Conservation (phyloP, 2,888 invertebrate species). For the Laspeyria flexula region DNA sequence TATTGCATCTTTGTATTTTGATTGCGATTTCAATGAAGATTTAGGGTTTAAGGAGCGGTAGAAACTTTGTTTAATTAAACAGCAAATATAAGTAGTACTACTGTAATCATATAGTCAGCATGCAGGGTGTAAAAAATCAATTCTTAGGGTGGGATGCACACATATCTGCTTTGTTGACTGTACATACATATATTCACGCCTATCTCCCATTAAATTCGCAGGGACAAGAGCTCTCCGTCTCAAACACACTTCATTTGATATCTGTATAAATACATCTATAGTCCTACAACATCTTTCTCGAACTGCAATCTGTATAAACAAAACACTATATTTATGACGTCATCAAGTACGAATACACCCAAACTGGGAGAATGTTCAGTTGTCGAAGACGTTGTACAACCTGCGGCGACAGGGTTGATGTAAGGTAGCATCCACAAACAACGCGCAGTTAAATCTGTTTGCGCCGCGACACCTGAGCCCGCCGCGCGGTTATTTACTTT, state of each 20-base stretch:
- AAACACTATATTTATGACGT: background rate
- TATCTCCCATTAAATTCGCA: too few relatives aligned
- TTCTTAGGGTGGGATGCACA: too few relatives aligned
- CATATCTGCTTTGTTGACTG: too few relatives aligned
- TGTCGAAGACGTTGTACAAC: conserved; percentile 6
- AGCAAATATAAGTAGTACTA: background rate
- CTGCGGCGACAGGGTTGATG: conserved; percentile 20
- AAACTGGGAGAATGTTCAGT: background rate
- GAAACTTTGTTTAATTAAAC: background rate
- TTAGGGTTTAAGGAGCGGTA: background rate
- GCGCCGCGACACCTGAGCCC: conserved; percentile 37
- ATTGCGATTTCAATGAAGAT: background rate
- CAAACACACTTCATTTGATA: too few relatives aligned
- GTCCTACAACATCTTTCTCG: too few relatives aligned
- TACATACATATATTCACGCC: too few relatives aligned
- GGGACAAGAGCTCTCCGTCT: too few relatives aligned
- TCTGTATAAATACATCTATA: too few relatives aligned
- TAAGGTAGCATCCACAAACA: conserved; percentile 28
- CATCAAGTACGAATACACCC: background rate
- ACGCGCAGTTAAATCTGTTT: conserved; percentile 45
- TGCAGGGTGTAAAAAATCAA: too few relatives aligned
- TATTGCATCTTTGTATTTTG: background rate
- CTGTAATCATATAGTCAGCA: too few relatives aligned
- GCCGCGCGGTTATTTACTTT: conserved; percentile 36
- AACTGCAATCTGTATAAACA: too few relatives aligned